Evolutionary conservation across 2,888 invertebrate genomes (phyloP), one percentile per base, ranked within the genome.

Genomic region (Eumerus sabulonum): DNA sequence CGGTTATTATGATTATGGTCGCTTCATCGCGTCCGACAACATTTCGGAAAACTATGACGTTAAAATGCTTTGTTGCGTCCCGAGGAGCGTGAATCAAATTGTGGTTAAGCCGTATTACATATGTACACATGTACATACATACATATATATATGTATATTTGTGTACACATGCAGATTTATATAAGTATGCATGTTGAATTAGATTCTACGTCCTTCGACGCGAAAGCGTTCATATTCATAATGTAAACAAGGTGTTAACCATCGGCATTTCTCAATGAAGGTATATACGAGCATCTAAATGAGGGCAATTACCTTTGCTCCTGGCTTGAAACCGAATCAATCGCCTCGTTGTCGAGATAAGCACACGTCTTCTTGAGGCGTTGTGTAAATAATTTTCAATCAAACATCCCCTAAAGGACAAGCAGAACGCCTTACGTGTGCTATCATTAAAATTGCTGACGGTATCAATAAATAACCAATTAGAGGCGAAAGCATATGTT

Each of bases 391-490:
- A 68, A 79, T 74, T 79, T 73, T 79, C 79, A 79, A 79, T 79
- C 79, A 70, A 64, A 70, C 73, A 79, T 64, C 60, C 45, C 40
- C 60, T 44, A 62, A 63, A 56, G 42, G 44, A 40, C 47, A 67
- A 51, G 68, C 54, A 48, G 71, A 71, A 67, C 73, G 57, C 51
- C 42, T 40, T 44, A 53, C 68, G 50, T 64, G 73, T 64, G 64
- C 74, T 70, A 64, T 60, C 79, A 79, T 79, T 79, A 79, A 79
- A 79, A 79, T 79, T 70, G 54, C 74, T 74, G 73, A 74, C 63
- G 68, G 68, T 64, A 79, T 79, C 79, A 79, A 79, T 79, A 79
- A 79, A 79, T 74, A 79, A 79, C 79, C 79, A 79, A 79, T 79
- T 79, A 74, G 64, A 68, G 68, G 51, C 68, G 54, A 74, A 60